Evolutionary conservation across 2,797 vertebrate genomes (phyloP).

Genomic region (Propithecus perrieri): DNA sequence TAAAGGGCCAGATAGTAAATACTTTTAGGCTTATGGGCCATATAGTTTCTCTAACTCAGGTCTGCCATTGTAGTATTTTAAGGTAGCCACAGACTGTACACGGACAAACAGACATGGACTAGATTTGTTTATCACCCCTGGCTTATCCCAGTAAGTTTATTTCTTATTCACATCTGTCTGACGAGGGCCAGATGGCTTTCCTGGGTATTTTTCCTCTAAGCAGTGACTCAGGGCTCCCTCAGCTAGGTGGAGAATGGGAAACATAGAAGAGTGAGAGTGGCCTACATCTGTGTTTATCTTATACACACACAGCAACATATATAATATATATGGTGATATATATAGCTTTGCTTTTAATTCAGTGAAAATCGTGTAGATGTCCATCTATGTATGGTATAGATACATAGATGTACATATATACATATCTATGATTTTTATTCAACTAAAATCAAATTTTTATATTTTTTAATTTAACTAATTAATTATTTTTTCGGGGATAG

Average conservation of each 20-base stretch:
- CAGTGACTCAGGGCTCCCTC: background rate
- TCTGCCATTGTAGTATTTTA: background rate
- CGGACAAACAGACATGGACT: background rate
- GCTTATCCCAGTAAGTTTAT: background rate
- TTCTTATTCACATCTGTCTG: background rate
- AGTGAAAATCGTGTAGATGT: background rate
- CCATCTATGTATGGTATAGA: background rate
- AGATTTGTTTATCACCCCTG: background rate
- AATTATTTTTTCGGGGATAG: background rate
- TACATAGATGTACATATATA: background rate
- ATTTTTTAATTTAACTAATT: background rate
- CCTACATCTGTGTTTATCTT: background rate
- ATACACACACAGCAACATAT: background rate
- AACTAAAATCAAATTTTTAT: background rate
- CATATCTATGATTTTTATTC: background rate
- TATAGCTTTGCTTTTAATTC: conserved; percentile 26
- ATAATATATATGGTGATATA: background rate
- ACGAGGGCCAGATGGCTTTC: background rate
- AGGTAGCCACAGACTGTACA: background rate
- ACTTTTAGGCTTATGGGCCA: background rate
- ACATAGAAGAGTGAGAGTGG: background rate
- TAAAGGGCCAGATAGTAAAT: background rate
- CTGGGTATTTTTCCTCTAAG: background rate
- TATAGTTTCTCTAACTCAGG: background rate
- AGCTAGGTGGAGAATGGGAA: background rate